phyloP scores from a whole-genome alignment of 1,140 invertebrate species.

The Zelostemma sp. region DNA sequence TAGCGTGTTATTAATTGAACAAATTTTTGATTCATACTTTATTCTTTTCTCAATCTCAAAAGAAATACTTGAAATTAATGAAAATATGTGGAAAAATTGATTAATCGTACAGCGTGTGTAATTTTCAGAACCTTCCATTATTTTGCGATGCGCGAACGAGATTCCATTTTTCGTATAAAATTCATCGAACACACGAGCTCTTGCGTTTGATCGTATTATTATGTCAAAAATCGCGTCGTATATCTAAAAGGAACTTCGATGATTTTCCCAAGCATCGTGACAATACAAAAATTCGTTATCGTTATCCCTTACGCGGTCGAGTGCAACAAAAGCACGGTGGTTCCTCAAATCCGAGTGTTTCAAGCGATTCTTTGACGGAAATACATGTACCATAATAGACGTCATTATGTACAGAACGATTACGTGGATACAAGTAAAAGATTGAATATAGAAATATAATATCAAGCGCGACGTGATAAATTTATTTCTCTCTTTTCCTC shows the following conservation, averaged over 20 bases:
- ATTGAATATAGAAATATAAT: constrained; percentile 11
- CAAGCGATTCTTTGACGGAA: constrained; percentile 15
- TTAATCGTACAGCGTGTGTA: too few species aligned
- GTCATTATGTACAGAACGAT: constrained; percentile 21
- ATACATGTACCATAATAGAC: constrained; percentile 20
- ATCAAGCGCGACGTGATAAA: constrained; percentile 4
- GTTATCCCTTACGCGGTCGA: not conserved
- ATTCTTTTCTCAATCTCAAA: too few species aligned
- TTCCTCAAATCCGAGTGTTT: constrained; percentile 12
- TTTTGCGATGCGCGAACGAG: too few species aligned
- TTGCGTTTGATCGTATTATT: too few species aligned
- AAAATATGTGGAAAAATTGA: too few species aligned
- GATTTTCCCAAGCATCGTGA: not conserved
- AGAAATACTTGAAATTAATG: too few species aligned
- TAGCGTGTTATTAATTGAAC: too few species aligned
- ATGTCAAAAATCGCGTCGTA: too few species aligned
- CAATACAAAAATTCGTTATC: not conserved
- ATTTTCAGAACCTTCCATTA: too few species aligned
- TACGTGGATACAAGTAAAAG: constrained; percentile 17
- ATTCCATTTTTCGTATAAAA: too few species aligned
- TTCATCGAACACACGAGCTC: too few species aligned
- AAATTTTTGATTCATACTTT: too few species aligned
- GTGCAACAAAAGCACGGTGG: constrained; percentile 6
- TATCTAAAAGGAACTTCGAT: not conserved
- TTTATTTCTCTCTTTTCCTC: not conserved